Evolutionary conservation across 2,888 invertebrate species (phyloP).

Genomic region (Mesorhabditis sp.): DNA sequence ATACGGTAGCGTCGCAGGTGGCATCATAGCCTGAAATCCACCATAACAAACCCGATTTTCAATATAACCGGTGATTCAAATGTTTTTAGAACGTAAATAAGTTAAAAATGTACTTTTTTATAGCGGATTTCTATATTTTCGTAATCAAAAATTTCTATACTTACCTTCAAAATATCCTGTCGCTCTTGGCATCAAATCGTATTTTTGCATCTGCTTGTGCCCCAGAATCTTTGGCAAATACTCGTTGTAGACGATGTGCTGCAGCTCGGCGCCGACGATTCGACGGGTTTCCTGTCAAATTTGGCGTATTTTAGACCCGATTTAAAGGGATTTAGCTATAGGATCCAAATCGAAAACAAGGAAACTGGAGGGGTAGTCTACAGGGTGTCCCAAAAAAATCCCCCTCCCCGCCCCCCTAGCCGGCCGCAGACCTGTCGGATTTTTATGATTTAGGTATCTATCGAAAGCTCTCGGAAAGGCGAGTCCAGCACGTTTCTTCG

Average conservation of each 20-base stretch:
- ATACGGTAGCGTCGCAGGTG: constrained; percentile 80
- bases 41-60: constrained; percentile 2
- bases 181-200: constrained; percentile 76
- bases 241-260: constrained; percentile 60
- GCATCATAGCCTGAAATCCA: constrained; percentile 60
- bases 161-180: constrained; percentile 41
- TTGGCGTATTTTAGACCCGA: too few relatives aligned
- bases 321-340: too few relatives aligned
- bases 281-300: constrained; percentile 58
- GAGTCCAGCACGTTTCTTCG: too few relatives aligned
- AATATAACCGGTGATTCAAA: neutral
- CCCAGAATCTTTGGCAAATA: constrained; percentile 77
- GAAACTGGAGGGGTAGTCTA: too few relatives aligned
- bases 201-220: constrained; percentile 80
- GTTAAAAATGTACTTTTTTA: neutral
- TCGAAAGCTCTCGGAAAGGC: too few relatives aligned
- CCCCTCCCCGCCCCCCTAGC: too few relatives aligned
- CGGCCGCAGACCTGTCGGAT: too few relatives aligned
- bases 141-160: neutral
- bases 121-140: neutral
- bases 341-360: too few relatives aligned
- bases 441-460: too few relatives aligned
- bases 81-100: neutral
- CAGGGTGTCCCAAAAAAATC: too few relatives aligned
- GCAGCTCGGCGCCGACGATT: constrained; percentile 65